Evolutionary conservation across 2,888 invertebrate genomes (phyloP).

Genomic region (Rhagonycha lutea): DNA sequence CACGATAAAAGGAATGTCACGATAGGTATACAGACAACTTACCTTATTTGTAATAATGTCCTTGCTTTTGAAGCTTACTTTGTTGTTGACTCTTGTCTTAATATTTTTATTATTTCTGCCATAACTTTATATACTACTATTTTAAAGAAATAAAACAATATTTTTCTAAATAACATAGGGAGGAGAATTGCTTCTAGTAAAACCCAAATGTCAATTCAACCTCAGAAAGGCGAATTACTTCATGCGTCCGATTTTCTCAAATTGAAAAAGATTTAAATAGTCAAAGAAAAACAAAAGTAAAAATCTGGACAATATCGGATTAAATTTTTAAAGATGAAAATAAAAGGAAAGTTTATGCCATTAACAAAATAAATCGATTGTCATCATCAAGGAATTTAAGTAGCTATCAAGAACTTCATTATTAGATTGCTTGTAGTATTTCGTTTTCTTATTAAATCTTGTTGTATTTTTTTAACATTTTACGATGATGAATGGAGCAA

Average conservation of each 20-base stretch:
- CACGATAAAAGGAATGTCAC: not conserved
- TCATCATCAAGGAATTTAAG: not conserved
- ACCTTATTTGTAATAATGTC: not conserved
- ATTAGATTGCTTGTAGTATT: not conserved
- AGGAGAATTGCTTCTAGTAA: not conserved
- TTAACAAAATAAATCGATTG: not conserved
- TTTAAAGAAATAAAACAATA: not conserved
- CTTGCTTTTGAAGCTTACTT: not conserved
- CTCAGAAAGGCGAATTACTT: not conserved
- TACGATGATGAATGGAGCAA: not conserved
- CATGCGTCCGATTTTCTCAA: not conserved
- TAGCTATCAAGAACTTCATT: not conserved
- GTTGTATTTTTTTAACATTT: not conserved
- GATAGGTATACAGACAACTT: not conserved
- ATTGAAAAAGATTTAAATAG: not conserved
- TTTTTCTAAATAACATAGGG: not conserved
- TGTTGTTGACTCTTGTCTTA: not conserved
- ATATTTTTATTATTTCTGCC: not conserved
- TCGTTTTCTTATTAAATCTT: not conserved
- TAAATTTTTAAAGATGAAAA: not conserved
- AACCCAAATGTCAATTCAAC: not conserved
- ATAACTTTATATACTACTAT: not conserved
- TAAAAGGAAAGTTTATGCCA: not conserved
- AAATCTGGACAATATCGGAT: not conserved
- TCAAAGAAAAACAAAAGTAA: not conserved